Conservation (phyloP, 2,888 invertebrate genomes). For the Herminia tarsipennalis region DNA sequence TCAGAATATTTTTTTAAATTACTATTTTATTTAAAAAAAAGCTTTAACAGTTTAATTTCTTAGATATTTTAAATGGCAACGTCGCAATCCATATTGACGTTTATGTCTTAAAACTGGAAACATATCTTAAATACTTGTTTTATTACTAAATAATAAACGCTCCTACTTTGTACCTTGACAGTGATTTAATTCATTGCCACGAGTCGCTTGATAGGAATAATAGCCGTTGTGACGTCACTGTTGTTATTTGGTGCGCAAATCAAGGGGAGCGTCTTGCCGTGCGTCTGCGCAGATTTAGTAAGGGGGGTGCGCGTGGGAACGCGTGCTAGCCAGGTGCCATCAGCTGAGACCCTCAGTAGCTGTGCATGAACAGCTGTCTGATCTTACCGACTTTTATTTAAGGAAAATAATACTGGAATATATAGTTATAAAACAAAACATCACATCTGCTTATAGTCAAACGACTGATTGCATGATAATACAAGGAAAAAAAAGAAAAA, state of each 20-base stretch:
- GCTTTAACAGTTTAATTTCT: no score
- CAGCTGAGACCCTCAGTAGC: slow-evolving; percentile 56
- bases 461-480: no score
- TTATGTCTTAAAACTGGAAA: no score
- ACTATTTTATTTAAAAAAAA: no score
- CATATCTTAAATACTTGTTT: background rate
- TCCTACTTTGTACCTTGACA: slow-evolving; percentile 8
- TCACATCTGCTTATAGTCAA: no score
- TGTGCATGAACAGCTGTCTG: slow-evolving; percentile 62
- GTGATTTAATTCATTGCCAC: slow-evolving; percentile 61
- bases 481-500: no score
- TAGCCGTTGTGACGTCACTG: slow-evolving; percentile 56
- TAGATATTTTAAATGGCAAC: no score
- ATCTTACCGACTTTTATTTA: slow-evolving; percentile 31
- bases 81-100: no score
- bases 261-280: slow-evolving; percentile 48
- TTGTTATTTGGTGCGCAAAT: slow-evolving; percentile 31
- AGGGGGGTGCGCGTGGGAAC: slow-evolving; percentile 78
- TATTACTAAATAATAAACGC: background rate
- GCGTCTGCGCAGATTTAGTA: slow-evolving; percentile 48
- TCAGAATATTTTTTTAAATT: no score
- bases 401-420: slow-evolving; percentile 16
- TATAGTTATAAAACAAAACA: background rate
- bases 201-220: slow-evolving; percentile 55
- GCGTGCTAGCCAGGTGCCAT: slow-evolving; percentile 75